Evolutionary conservation across 2,888 invertebrate species (phyloP).

Genomic region (Aleiodes testaceus): DNA sequence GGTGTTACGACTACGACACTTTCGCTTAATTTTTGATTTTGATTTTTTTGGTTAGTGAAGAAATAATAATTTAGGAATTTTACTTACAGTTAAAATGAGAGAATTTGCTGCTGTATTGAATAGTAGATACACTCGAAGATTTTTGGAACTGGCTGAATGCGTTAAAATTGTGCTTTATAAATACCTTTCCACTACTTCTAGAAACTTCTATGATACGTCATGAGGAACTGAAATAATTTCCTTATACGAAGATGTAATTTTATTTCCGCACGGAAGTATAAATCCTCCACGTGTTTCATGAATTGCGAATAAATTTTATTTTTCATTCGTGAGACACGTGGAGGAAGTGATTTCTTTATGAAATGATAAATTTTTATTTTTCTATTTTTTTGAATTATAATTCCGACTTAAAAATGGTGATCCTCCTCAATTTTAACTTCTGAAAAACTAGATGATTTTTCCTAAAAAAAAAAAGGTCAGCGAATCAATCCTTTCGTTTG

Average conservation of each 20-base stretch:
- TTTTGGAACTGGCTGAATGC: not conserved
- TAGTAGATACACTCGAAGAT: not conserved
- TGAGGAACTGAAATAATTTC: too few species aligned
- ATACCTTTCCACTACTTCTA: not conserved
- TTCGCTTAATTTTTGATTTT: too few species aligned
- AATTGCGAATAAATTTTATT: too few species aligned
- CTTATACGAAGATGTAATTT: too few species aligned
- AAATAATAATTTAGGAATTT: not conserved
- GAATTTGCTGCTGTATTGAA: not conserved
- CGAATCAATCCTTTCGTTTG: conserved; percentile 68
- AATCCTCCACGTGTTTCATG: too few species aligned
- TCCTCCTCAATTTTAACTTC: not conserved
- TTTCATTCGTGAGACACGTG: too few species aligned
- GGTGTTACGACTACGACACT: not conserved
- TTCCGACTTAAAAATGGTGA: not conserved
- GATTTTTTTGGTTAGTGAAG: not conserved
- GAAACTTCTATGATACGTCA: not conserved
- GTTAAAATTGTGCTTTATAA: too few species aligned
- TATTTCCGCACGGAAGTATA: too few species aligned
- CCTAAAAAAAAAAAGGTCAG: not conserved
- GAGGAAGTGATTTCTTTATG: too few species aligned
- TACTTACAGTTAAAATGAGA: not conserved
- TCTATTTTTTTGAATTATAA: not conserved
- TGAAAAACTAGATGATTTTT: not conserved
- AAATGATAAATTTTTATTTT: not conserved